Base-by-base conservation (phyloP, 1,140 invertebrate species). In the Anastrepha ludens region DNA sequence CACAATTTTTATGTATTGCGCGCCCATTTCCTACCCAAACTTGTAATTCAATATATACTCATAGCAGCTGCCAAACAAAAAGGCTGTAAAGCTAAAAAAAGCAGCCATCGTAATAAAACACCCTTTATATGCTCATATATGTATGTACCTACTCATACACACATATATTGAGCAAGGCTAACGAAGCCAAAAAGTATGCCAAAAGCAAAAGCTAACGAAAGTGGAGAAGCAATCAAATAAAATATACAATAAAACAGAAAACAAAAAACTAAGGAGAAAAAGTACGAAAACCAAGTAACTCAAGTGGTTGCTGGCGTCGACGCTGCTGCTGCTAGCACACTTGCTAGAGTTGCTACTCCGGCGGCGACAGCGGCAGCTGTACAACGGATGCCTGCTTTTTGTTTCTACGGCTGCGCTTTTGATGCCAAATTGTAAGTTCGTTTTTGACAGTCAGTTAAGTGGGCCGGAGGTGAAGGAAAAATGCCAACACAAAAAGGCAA, bases 201-300 rank as follows among this genome's bases (percentile, higher is more conserved):
- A 58, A 41, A 50, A 29, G n/a, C 44, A 20, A 9, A 15, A 81
- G 47, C 5, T 13, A 70, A 13, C 17, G 39, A 44, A 70, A 41
- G 20, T 55, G 20, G 6, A 81, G 74, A 81, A 55, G 74, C 47
- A 81, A 20, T 11, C 8, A 81, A 58, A 81, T 81, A 29, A 81
- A 15, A 55, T 81, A 81, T 55, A n/a, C 47, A 81, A 81, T 81
- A 81, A 81, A 81, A 20, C 74, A 81, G 55, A 55, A 29, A 62
- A 0, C 15, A 50, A 81, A 47, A 55, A 50, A 29, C 17, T 4
- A 9, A 29, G 17, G 74, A 55, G 6, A 50, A 17, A 55, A 81
- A 29, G 20, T 20, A 29, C 47, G 17, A 55, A 81, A 55, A 74
- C 13, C 39, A 13, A 47, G 13, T 9, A 41, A 47, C 15, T 44